These are phyloP conservation scores for Apteryx mantelli DNA, from an alignment of 2,113 vertebrate species.

Conservation along the genomic window DNA sequence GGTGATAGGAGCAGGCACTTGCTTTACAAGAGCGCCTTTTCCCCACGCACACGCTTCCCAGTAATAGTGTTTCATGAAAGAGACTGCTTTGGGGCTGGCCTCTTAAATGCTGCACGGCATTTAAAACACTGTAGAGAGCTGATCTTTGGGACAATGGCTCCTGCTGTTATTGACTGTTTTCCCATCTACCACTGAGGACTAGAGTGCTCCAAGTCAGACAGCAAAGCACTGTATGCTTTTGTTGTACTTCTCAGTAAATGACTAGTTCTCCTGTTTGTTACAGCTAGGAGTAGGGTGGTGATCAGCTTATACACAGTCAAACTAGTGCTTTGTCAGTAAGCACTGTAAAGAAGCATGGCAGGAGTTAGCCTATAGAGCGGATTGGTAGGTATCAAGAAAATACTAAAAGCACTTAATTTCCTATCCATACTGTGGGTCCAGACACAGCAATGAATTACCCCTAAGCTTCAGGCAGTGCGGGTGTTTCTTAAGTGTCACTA, in stretches of 20 bases:
- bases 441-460: not conserved
- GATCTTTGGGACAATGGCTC: not conserved
- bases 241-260: accelerated
- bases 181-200: not conserved
- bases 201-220: not conserved
- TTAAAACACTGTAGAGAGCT: not conserved
- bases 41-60: not conserved
- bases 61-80: not conserved
- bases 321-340: not conserved
- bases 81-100: not conserved
- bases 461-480: accelerated
- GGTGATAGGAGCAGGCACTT: accelerated
- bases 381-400: not conserved
- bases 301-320: accelerated
- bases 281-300: not conserved
- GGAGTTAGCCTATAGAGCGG: not conserved
- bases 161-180: not conserved
- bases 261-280: not conserved
- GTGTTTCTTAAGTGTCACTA: accelerated
- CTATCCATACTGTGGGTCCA: not conserved
- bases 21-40: not conserved
- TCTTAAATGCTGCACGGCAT: accelerated
- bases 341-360: not conserved
- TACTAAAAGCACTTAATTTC: not conserved
- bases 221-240: not conserved